Evolutionary conservation across 2,888 invertebrate species (phyloP).

Genomic region (Pammene fasciana): DNA sequence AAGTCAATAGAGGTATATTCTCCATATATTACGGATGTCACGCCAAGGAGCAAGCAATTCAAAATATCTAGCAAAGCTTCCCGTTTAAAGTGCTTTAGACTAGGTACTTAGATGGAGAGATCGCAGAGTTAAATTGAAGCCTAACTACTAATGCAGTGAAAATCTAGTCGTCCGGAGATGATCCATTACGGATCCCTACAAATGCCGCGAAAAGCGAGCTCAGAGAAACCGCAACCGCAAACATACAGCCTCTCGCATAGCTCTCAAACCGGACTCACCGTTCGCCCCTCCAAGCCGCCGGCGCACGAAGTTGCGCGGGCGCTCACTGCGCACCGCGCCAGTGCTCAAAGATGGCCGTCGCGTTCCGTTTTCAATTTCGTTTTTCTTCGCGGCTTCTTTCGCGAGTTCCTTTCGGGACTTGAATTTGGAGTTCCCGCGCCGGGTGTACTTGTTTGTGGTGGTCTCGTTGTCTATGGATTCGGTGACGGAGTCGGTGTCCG

Average conservation of each 20-base stretch:
- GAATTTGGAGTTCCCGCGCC: conserved; percentile 58
- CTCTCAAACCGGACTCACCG: conserved; percentile 71
- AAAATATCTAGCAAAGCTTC: no score
- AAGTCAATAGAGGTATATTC: no score
- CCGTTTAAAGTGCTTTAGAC: no score
- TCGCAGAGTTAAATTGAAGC: no score
- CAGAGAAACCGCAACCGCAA: conserved; percentile 41
- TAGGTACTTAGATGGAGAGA: no score
- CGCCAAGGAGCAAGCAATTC: no score
- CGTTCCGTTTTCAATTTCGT: conserved; percentile 54
- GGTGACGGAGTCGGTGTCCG: conserved; percentile 53
- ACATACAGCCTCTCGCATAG: conserved; percentile 44
- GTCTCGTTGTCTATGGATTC: conserved; percentile 57
- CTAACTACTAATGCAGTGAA: background rate
- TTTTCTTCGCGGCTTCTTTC: conserved; percentile 51
- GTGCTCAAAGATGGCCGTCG: conserved; percentile 66
- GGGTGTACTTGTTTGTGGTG: conserved; percentile 63
- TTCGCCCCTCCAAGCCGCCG: conserved; percentile 70
- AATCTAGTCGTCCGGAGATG: background rate
- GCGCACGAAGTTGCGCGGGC: conserved; percentile 70
- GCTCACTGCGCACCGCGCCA: conserved; percentile 68
- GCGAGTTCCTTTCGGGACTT: conserved; percentile 57
- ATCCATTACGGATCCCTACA: conserved; percentile 20
- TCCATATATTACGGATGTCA: no score
- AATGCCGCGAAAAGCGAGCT: conserved; percentile 21